phyloP scores from a whole-genome alignment of 2,113 vertebrate species.

The Archocentrus centrarchus region DNA sequence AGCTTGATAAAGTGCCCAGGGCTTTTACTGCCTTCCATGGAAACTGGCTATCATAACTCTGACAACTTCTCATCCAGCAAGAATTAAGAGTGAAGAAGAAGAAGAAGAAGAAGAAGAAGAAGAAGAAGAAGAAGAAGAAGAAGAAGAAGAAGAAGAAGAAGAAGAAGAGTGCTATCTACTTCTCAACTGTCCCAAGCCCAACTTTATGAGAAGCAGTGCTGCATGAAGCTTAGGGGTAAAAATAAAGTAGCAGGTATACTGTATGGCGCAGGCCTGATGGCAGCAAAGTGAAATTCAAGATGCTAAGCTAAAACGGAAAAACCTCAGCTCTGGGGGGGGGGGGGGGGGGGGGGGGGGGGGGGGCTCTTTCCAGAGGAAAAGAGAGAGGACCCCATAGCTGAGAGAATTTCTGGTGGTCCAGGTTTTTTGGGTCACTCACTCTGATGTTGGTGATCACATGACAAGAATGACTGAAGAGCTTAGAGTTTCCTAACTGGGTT shows the following conservation, averaged over 20 bases:
- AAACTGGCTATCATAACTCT: slow-evolving; percentile 60
- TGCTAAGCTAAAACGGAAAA: slow-evolving; percentile 81
- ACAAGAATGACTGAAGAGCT: slow-evolving; percentile 44
- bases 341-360: slow-evolving; percentile 84
- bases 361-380: slow-evolving; percentile 83
- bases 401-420: slow-evolving; percentile 82
- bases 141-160: slow-evolving; percentile 48
- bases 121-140: slow-evolving; percentile 40
- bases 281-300: slow-evolving; percentile 90
- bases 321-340: slow-evolving; percentile 82
- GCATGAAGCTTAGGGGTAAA: slow-evolving; percentile 27
- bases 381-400: slow-evolving; percentile 80
- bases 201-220: slow-evolving; percentile 26
- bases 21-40: slow-evolving; percentile 64
- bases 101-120: slow-evolving; percentile 41
- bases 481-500: slow-evolving; percentile 20
- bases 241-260: slow-evolving; percentile 60
- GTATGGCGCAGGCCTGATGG: slow-evolving; percentile 8
- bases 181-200: slow-evolving; percentile 14
- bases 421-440: slow-evolving; percentile 84
- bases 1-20: slow-evolving; percentile 67
- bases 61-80: slow-evolving; percentile 47
- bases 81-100: slow-evolving; percentile 48
- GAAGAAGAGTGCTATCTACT: slow-evolving; percentile 50
- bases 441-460: slow-evolving; percentile 88